These are phyloP conservation scores for Dolichallabes microphthalmus DNA, from an alignment of 2,113 vertebrate species.

Conservation along the genomic window DNA sequence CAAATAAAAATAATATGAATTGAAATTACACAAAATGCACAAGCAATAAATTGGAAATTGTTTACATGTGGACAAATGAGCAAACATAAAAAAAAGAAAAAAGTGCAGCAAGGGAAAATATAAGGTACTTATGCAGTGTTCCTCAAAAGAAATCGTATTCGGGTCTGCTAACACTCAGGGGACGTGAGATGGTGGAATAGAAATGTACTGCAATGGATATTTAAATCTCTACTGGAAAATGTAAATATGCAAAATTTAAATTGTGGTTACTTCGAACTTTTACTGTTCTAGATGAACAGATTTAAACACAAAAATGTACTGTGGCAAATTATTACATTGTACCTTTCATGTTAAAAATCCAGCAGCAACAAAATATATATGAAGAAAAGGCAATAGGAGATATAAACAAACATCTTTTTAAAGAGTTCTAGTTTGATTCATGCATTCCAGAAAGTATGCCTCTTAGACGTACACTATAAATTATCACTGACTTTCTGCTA, in stretches of 20 bases:
- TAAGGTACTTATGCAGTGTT: background rate
- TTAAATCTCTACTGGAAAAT: slow-evolving; percentile 4
- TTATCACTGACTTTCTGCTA: slow-evolving; percentile 14
- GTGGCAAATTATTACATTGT: background rate
- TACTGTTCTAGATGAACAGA: background rate
- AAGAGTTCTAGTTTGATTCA: background rate
- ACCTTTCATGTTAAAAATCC: background rate
- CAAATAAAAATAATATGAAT: background rate
- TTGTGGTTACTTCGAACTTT: background rate
- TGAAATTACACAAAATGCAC: background rate
- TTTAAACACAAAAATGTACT: background rate
- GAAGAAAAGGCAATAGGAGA: background rate
- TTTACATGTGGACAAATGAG: background rate
- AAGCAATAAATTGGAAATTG: background rate
- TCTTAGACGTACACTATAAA: slow-evolving; percentile 3
- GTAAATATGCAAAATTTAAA: background rate
- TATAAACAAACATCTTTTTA: slow-evolving; percentile 6
- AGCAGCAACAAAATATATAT: background rate
- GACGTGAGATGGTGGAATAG: background rate
- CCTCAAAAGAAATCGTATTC: background rate
- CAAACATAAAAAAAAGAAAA: background rate
- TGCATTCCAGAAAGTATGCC: background rate
- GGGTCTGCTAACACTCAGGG: background rate
- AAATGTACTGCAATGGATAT: background rate
- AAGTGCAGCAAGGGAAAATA: background rate